These are phyloP conservation scores for Grantiella picta DNA, from an alignment of 2,113 vertebrate species.

Conservation along the genomic window DNA sequence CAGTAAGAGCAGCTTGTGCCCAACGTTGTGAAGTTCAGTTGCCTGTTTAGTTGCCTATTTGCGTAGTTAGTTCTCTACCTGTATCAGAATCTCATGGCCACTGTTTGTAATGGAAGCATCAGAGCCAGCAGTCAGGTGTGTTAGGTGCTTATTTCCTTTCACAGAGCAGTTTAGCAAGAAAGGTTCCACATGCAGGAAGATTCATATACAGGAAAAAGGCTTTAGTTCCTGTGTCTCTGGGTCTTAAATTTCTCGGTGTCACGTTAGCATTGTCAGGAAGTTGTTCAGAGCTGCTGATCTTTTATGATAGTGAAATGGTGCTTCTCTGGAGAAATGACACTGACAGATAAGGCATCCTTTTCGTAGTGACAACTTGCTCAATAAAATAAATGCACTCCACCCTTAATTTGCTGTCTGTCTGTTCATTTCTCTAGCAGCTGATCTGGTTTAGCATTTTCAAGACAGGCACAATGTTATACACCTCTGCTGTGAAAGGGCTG, in stretches of 20 bases:
- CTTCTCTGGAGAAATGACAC: not conserved
- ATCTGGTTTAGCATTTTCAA: not conserved
- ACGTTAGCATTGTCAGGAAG: not conserved
- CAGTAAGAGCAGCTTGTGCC: not conserved
- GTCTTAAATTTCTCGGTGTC: not conserved
- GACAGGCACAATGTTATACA: not conserved
- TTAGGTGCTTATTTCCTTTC: not conserved
- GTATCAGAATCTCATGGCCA: not conserved
- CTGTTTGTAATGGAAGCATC: not conserved
- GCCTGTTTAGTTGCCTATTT: not conserved
- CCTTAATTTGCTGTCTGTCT: not conserved
- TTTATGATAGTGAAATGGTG: not conserved
- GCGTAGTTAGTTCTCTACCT: too few relatives aligned
- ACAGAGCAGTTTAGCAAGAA: not conserved
- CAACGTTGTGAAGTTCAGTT: not conserved
- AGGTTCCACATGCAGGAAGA: fast-evolving
- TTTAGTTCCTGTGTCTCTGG: not conserved
- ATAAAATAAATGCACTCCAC: not conserved
- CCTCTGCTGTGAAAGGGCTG: not conserved
- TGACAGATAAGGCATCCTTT: not conserved
- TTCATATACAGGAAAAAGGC: not conserved
- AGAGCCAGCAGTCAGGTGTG: not conserved
- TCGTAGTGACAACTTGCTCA: not conserved
- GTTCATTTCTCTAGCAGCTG: not conserved
- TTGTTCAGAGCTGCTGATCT: not conserved